These are phyloP conservation scores for Strix aluco DNA, from an alignment of 2,113 vertebrate genomes.

Conservation along the genomic window DNA sequence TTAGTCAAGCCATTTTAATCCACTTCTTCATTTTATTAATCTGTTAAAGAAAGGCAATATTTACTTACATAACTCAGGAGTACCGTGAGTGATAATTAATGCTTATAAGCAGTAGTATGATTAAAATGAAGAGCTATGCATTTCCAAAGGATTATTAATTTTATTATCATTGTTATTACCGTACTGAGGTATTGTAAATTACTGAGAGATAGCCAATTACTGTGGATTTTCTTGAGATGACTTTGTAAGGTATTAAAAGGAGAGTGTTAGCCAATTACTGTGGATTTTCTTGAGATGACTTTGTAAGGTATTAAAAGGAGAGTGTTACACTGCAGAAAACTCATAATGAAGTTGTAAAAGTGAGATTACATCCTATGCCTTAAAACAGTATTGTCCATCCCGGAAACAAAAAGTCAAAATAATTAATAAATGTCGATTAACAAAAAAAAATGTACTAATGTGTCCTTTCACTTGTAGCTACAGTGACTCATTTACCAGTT, in stretches of 20 bases:
- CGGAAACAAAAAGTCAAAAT: neutral
- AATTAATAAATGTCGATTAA: neutral
- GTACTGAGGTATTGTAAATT: conserved; percentile 16
- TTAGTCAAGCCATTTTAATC: conserved; percentile 15
- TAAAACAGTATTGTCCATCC: neutral
- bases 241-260: conserved; percentile 17
- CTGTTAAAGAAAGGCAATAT: conserved; percentile 28
- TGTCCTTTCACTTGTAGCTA: neutral
- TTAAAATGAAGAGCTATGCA: conserved; percentile 13
- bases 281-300: conserved; percentile 42
- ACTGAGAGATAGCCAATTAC: conserved; percentile 30
- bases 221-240: conserved; percentile 33
- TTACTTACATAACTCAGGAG: conserved; percentile 41
- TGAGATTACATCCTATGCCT: neutral
- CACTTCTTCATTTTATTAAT: neutral
- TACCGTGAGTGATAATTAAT: conserved; percentile 9
- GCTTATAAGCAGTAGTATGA: neutral
- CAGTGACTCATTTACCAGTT: neutral
- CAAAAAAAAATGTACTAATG: neutral
- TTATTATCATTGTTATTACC: conserved; percentile 19
- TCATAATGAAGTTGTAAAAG: conserved; percentile 33
- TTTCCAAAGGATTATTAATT: conserved; percentile 49
- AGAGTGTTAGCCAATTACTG: neutral
- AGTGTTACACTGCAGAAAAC: neutral
- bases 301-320: conserved; percentile 22